Conservation (phyloP, 2,888 invertebrate genomes). For the Thymelicus acteon region DNA sequence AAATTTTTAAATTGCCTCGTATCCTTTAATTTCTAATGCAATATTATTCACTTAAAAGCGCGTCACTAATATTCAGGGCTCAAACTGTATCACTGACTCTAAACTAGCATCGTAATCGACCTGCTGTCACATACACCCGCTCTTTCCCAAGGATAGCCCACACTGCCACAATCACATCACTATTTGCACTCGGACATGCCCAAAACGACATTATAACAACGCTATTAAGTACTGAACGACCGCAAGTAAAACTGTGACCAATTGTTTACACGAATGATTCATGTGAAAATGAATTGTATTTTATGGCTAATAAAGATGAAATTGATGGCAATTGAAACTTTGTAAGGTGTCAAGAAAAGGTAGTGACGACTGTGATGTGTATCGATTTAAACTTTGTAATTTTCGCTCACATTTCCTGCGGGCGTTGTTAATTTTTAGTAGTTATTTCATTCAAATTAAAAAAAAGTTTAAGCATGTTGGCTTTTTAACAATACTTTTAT, state of each 20-base stretch:
- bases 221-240: constrained; percentile 36
- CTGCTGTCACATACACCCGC: constrained; percentile 75
- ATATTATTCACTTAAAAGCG: not conserved
- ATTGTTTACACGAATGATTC: not conserved
- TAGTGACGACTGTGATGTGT: constrained; percentile 47
- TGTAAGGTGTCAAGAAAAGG: not conserved
- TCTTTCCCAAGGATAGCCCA: constrained; percentile 67
- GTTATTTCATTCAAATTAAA: too few relatives aligned
- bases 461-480: too few relatives aligned
- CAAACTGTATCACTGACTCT: constrained; percentile 3
- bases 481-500: too few relatives aligned
- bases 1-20: too few relatives aligned
- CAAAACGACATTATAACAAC: constrained; percentile 46
- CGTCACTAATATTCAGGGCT: constrained; percentile 3
- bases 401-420: not conserved
- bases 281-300: not conserved
- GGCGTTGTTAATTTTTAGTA: not conserved
- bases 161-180: constrained; percentile 49
- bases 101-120: constrained; percentile 63
- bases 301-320: not conserved
- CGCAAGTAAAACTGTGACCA: not conserved
- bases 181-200: constrained; percentile 24
- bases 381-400: constrained; percentile 52
- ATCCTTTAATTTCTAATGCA: too few relatives aligned
- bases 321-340: not conserved